Evolutionary conservation across 2,797 vertebrate species (phyloP).

Genomic region (Eptatretus atami): DNA sequence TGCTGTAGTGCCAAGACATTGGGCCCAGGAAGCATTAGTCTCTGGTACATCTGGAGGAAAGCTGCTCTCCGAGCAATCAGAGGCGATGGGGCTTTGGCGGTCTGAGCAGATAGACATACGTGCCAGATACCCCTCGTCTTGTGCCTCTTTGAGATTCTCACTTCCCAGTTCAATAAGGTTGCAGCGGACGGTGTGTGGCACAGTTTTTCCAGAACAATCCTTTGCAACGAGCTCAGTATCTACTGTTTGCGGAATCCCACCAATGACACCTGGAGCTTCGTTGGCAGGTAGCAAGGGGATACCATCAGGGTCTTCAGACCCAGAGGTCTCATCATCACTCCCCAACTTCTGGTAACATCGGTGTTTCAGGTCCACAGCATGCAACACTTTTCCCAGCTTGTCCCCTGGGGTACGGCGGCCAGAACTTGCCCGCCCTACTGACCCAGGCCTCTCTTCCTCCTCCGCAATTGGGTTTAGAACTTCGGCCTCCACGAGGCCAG

Average conservation of each 20-base stretch:
- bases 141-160: constrained; percentile 20
- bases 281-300: constrained; percentile 27
- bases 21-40: constrained; percentile 16
- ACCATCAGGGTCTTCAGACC: constrained; percentile 52
- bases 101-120: constrained; percentile 97
- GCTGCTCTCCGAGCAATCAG: constrained; percentile 35
- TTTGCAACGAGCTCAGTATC: constrained; percentile 76
- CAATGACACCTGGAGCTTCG: constrained; percentile 21
- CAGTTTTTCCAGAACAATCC: constrained; percentile 75
- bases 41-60: constrained; percentile 66
- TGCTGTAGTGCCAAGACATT: too few relatives aligned
- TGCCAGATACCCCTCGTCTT: constrained; percentile 31
- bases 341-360: constrained; percentile 67
- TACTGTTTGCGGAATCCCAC: constrained; percentile 59
- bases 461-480: constrained; percentile 51
- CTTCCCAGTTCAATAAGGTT: constrained; percentile 65
- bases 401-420: not conserved
- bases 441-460: constrained; percentile 35
- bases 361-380: not conserved
- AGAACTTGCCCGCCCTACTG: too few relatives aligned
- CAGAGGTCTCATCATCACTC: constrained; percentile 68
- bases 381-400: constrained; percentile 3
- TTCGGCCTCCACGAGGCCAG: constrained; percentile 24
- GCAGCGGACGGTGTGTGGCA: constrained; percentile 34
- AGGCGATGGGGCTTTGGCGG: constrained; percentile 22